Evolutionary conservation across 2,797 vertebrate genomes (phyloP).

Genomic region (Falco concolor): DNA sequence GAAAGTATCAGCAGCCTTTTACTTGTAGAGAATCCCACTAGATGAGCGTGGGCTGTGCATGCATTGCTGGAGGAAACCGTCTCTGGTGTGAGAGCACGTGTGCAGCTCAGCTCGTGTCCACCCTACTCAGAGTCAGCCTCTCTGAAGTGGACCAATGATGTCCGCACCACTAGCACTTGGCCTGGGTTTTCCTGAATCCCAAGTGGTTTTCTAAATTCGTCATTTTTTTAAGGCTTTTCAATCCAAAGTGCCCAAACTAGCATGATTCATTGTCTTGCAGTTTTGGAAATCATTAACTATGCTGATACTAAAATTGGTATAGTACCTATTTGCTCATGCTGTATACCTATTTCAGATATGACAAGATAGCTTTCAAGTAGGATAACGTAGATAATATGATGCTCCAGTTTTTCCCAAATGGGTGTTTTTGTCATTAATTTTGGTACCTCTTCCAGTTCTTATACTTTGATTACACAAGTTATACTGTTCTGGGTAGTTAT

Average conservation of each 20-base stretch:
- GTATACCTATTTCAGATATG: background rate
- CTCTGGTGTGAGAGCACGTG: rapidly evolving
- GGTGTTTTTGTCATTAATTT: background rate
- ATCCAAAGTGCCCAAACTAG: background rate
- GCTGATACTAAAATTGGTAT: background rate
- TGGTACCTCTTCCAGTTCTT: rapidly evolving
- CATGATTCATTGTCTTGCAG: rapidly evolving
- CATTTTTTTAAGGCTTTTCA: background rate
- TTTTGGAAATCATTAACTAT: background rate
- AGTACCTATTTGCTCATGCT: background rate
- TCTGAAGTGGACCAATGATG: background rate
- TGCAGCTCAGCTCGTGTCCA: background rate
- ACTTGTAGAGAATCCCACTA: background rate
- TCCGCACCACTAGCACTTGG: rapidly evolving
- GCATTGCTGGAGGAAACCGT: background rate
- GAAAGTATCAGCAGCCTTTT: background rate
- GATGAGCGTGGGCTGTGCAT: background rate
- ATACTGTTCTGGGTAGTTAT: background rate
- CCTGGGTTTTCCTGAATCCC: background rate
- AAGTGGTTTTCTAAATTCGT: background rate
- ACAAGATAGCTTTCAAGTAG: background rate
- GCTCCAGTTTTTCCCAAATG: background rate
- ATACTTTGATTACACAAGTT: background rate
- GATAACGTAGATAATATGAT: background rate
- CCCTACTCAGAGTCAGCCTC: background rate